These are phyloP conservation scores for Halichondria panicea DNA, from an alignment of 37 sponge, comb jelly and placozoan species.

Conservation along the genomic window DNA sequence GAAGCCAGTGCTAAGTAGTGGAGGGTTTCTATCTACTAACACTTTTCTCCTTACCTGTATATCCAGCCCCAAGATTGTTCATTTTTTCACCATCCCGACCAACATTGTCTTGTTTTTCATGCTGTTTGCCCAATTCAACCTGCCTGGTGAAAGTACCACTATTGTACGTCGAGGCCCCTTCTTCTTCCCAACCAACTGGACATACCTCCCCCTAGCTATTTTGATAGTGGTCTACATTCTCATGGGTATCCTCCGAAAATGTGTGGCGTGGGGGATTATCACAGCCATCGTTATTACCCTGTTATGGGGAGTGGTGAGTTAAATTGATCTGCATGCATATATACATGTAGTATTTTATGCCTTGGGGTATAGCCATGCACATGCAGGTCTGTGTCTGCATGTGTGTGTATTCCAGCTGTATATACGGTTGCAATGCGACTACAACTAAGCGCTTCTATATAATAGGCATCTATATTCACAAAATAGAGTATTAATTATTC, in stretches of 20 bases:
- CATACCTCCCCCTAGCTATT: neutral
- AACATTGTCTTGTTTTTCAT: conserved; percentile 5
- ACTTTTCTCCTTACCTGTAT: no score
- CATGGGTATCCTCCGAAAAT: conserved; percentile 5
- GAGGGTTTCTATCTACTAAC: no score
- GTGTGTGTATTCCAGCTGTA: no score
- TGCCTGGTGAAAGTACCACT: neutral
- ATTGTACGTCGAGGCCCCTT: conserved; percentile 1
- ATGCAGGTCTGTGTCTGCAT: no score
- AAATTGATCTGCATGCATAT: no score
- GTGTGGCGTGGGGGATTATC: conserved; percentile 4
- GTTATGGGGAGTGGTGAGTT: conserved; percentile 15
- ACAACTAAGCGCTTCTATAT: no score
- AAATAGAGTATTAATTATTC: no score
- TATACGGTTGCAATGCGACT: no score
- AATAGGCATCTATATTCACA: no score
- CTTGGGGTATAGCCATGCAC: no score
- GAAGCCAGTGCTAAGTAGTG: no score
- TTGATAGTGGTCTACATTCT: neutral
- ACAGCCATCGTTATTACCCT: neutral
- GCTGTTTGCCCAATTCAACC: conserved; percentile 1
- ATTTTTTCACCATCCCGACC: conserved; percentile 20
- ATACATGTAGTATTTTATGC: no score
- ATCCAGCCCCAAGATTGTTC: conserved; percentile 13
- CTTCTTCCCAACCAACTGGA: neutral